Base-by-base conservation (phyloP, 2,113 vertebrate species). In the Picathartes gymnocephalus region DNA sequence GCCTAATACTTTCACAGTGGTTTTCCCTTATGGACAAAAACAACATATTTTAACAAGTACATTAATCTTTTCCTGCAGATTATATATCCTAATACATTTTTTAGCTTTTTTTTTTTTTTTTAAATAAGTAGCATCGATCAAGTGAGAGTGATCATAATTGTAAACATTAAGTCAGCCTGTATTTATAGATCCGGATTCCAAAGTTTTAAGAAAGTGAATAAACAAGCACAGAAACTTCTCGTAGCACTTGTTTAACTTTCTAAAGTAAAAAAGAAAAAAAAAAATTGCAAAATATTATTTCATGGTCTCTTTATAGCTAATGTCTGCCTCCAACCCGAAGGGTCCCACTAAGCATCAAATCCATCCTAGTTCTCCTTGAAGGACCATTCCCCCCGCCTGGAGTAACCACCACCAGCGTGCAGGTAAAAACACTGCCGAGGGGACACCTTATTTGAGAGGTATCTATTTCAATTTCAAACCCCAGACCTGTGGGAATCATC, bases 141-240 rank as follows among this genome's bases (percentile, higher is more conserved):
- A 88, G 47, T 21, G 48, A 69, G 42, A 80, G 47, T 0, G 0
- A 87, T 48, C 24, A 11, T 17, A 56, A 72, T 1, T 24, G 40
- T 76, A 90, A 88, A 87, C 68, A 73, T 54, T 35, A 79, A 76
- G 74, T 77, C 85, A 86, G 84, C 10, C 50, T 54, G 39, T 88
- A 92, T 96, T 95, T 93, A 87, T 92, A 95, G 71, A 68, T 37
- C 58, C 80, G 82, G 62, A 77, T 82, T 87, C 79, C 74, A 73
- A 53, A 16, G 53, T 48, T 90, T 90, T 66, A 90, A 91, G 58
- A 73, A 86, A 77, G 31, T 20, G 51, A 93, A 92, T 77, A 92
- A 96, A 93, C 64, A 91, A 88, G 91, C 58, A 64, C 74, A 66
- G 54, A 84, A 92, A 64, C 37, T 87, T 85, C 48, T 56, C 31